phyloP scores from a whole-genome alignment of 1,140 invertebrate species.

The Dysdera silvatica region DNA sequence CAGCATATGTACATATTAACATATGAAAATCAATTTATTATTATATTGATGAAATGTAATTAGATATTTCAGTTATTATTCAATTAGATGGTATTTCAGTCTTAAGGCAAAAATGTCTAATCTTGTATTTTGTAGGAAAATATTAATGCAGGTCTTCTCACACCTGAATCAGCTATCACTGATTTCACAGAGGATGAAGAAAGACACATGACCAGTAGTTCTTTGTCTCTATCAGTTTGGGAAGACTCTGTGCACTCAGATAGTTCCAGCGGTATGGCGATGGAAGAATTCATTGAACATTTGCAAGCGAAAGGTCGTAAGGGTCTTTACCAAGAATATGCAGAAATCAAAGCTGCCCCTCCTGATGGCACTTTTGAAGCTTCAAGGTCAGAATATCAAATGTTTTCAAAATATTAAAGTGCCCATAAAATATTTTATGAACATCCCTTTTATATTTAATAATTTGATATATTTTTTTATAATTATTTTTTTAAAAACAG shows the following conservation, averaged over 20 bases:
- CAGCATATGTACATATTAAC: too few species aligned
- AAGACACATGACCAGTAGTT: slow-evolving; percentile 10
- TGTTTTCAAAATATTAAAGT: neutral
- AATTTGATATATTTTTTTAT: neutral
- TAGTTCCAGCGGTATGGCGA: slow-evolving; percentile 49
- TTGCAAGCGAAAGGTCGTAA: slow-evolving; percentile 62
- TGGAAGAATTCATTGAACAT: slow-evolving; percentile 69
- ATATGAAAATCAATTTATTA: too few species aligned
- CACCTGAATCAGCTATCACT: slow-evolving; percentile 20
- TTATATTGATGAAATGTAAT: too few species aligned
- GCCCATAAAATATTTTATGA: neutral
- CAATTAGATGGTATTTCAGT: too few species aligned
- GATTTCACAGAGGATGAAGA: slow-evolving; percentile 23
- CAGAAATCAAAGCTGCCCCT: slow-evolving; percentile 59
- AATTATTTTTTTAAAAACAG: too few species aligned
- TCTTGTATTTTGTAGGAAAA: too few species aligned
- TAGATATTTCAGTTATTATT: too few species aligned
- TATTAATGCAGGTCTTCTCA: slow-evolving; percentile 19
- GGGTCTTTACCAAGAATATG: slow-evolving; percentile 67
- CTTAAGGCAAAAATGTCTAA: too few species aligned
- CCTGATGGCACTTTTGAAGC: slow-evolving; percentile 25
- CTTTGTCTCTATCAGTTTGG: slow-evolving; percentile 6
- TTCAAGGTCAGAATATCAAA: slow-evolving; percentile 10
- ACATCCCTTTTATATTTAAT: neutral
- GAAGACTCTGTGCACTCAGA: slow-evolving; percentile 14